Conservation (phyloP, 2,113 vertebrate species). For the Centropus unirufus region DNA sequence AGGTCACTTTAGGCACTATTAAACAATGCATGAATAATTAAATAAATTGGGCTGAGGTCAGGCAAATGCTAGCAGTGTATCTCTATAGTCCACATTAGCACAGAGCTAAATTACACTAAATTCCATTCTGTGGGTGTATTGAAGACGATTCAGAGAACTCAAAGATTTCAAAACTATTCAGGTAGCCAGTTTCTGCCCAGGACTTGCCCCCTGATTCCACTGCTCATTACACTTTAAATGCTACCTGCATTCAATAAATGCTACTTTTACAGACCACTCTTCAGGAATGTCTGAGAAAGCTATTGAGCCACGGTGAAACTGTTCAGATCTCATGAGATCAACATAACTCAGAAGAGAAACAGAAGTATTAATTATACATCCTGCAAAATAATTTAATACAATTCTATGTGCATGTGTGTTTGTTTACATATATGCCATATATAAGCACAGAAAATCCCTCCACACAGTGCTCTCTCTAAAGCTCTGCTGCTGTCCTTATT, state of each 20-base stretch:
- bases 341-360: neutral
- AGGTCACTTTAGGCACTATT: neutral
- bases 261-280: neutral
- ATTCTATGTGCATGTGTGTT: neutral
- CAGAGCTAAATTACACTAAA: neutral
- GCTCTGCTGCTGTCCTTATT: neutral
- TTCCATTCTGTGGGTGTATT: neutral
- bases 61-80: neutral
- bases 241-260: neutral
- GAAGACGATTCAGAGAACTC: neutral
- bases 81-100: neutral
- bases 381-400: neutral
- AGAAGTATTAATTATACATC: neutral
- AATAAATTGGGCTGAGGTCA: neutral
- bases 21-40: neutral
- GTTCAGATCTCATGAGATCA: neutral
- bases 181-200: neutral
- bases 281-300: neutral
- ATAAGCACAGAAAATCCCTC: neutral
- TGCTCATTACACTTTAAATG: neutral
- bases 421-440: neutral
- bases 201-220: fast-evolving
- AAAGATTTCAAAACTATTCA: neutral
- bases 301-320: neutral
- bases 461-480: neutral